A percentile compares a stretch with the other conserved stretches of the same genome.
Evolutionary conservation across 2,113 vertebrate species (phyloP).

Genomic region (Xenopus tropicalis): DNA sequence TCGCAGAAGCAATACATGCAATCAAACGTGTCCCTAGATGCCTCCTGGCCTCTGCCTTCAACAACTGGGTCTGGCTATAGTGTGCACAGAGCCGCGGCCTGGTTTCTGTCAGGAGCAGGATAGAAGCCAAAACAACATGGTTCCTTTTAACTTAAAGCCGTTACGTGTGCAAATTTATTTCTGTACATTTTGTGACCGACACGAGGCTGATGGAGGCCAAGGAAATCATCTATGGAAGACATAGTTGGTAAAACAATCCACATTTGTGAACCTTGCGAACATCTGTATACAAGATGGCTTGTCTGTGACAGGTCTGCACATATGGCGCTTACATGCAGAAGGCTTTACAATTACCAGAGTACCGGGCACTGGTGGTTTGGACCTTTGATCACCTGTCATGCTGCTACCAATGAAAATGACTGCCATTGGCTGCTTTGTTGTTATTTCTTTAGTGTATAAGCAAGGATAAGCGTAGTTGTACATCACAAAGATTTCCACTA

Average conservation of each 20-base stretch:
- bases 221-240: conserved; percentile 25
- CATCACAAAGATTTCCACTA: too few relatives aligned
- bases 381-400: conserved; percentile 14
- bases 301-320: conserved; percentile 25
- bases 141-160: conserved; percentile 28
- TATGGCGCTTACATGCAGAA: conserved; percentile 16
- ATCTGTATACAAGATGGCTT: conserved; percentile 17
- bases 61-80: background rate
- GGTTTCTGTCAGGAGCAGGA: conserved; percentile 32
- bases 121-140: conserved; percentile 38
- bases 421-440: background rate
- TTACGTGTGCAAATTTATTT: conserved; percentile 30
- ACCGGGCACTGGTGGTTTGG: conserved; percentile 1
- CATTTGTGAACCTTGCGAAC: conserved; percentile 6
- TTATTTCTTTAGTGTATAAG: too few relatives aligned
- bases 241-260: conserved; percentile 20
- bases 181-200: conserved; percentile 24
- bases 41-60: conserved; percentile 10
- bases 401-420: background rate
- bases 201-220: conserved; percentile 23
- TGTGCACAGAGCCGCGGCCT: conserved; percentile 3
- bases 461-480: too few relatives aligned
- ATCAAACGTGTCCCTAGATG: conserved; percentile 19
- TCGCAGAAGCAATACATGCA: conserved; percentile 9
- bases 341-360: conserved; percentile 27